Conservation (phyloP, 2,888 invertebrate species). For the Protodeltote pygarga region DNA sequence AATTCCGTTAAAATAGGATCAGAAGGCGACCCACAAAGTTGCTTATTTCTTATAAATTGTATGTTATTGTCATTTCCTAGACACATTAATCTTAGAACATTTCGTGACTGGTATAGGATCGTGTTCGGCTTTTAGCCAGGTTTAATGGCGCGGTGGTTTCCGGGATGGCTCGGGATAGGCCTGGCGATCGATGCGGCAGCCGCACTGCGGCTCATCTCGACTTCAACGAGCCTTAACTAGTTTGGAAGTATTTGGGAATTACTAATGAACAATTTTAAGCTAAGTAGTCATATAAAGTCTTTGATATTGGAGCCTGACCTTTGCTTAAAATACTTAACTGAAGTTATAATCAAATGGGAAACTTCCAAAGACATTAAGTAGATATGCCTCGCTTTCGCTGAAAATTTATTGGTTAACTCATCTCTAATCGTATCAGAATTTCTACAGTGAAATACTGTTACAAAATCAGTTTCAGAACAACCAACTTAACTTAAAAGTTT, state of each 20-base stretch:
- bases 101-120: constrained; percentile 21
- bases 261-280: constrained; percentile 7
- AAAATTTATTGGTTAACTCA: no score
- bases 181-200: constrained; percentile 63
- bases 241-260: constrained; percentile 31
- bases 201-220: constrained; percentile 67
- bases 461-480: neutral
- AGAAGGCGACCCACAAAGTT: constrained; percentile 1
- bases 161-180: constrained; percentile 55
- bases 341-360: no score
- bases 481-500: neutral
- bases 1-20: constrained; percentile 1
- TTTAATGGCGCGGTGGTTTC: constrained; percentile 40
- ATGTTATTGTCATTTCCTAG: constrained; percentile 11
- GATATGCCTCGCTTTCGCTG: no score
- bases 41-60: constrained; percentile 3
- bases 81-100: constrained; percentile 14
- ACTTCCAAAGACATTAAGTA: no score
- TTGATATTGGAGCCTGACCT: neutral
- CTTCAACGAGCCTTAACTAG: constrained; percentile 35
- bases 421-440: no score
- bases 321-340: neutral
- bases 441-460: no score
- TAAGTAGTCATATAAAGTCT: neutral
- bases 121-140: constrained; percentile 26